A percentile compares a stretch with the other conserved stretches of the same genome.
Evolutionary conservation across 2,113 vertebrate genomes (phyloP).

Genomic region (Hippoglossus stenolepis): DNA sequence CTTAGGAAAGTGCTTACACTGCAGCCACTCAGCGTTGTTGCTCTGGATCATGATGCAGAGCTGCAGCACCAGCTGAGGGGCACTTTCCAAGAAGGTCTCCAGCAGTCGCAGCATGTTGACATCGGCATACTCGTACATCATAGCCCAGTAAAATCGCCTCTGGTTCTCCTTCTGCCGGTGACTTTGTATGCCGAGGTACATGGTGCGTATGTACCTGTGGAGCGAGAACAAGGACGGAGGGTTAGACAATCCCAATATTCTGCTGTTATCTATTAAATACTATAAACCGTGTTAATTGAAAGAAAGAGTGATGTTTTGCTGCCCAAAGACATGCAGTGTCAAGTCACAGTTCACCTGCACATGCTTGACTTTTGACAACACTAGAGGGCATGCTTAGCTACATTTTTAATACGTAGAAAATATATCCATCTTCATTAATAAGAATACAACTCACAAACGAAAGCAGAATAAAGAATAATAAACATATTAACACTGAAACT

Average conservation of each 20-base stretch:
- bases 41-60: constrained; percentile 99
- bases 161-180: constrained; percentile 97
- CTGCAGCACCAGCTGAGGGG: constrained; percentile 99
- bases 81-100: constrained; percentile 98
- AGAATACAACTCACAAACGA: not conserved
- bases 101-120: constrained; percentile 99
- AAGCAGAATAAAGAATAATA: not conserved
- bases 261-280: not conserved
- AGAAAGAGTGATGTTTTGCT: not conserved
- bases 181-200: constrained; percentile 99
- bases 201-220: constrained; percentile 95
- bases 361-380: constrained; percentile 24
- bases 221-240: not conserved
- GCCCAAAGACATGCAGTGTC: not conserved
- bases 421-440: not conserved
- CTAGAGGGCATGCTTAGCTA: constrained; percentile 52
- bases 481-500: too few relatives aligned
- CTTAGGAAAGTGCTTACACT: constrained; percentile 88
- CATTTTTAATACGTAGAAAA: constrained; percentile 11
- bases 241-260: not conserved
- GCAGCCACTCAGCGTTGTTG: constrained; percentile 96
- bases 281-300: not conserved
- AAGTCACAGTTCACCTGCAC: constrained; percentile 1
- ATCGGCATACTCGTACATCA: constrained; percentile 99
- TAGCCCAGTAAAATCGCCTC: constrained; percentile 98